Percentiles rank a stretch among this genome's conserved stretches.
These are phyloP conservation scores for Aratinga solstitialis DNA, from an alignment of 2,797 vertebrate genomes.

Conservation along the genomic window DNA sequence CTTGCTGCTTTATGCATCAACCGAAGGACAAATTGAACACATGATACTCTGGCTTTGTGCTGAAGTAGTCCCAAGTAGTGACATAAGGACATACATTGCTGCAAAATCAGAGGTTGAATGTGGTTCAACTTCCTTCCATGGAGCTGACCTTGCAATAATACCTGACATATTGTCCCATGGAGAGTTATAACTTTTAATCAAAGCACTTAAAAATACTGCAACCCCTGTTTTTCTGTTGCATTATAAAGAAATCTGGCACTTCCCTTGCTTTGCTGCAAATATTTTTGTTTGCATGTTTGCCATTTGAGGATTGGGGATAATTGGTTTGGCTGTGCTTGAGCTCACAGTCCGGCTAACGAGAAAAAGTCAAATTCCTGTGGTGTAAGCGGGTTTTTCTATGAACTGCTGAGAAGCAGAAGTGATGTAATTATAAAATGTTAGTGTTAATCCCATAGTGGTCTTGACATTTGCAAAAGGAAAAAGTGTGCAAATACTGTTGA, in stretches of 20 bases:
- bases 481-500: neutral
- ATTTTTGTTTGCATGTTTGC: constrained; percentile 16
- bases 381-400: neutral
- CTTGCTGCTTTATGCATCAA: neutral
- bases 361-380: neutral
- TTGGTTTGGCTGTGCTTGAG: constrained; percentile 30
- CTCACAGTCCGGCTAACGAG: neutral
- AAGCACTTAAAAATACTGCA: neutral
- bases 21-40: neutral
- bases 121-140: neutral
- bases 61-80: neutral
- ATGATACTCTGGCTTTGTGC: neutral
- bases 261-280: neutral
- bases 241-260: neutral
- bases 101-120: neutral
- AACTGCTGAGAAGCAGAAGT: constrained; percentile 26
- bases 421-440: constrained; percentile 16
- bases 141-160: constrained; percentile 19
- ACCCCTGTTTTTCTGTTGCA: neutral
- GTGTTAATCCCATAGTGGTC: constrained; percentile 41
- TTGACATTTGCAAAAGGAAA: constrained; percentile 35
- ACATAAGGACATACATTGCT: neutral
- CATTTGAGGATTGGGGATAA: constrained; percentile 23
- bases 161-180: neutral
- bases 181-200: neutral